Evolutionary conservation across 1,140 invertebrate genomes (phyloP), one percentile per base, ranked within the genome.

Genomic region (Nymphalis io): DNA sequence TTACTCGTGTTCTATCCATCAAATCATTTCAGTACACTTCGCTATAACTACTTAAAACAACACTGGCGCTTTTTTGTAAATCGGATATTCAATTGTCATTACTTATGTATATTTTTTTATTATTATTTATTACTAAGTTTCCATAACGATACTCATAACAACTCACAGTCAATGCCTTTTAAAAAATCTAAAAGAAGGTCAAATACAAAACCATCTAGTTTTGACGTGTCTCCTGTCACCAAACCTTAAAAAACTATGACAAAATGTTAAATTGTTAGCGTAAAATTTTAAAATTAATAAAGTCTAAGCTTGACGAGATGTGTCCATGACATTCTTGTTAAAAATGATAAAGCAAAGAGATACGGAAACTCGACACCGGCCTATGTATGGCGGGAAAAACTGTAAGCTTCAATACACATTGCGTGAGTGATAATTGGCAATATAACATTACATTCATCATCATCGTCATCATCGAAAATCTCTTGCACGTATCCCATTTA

Each of bases 371-470:
- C 55, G 68, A 75, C 72, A 70, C 65, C 71, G 57, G 70, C 68
- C 70, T 69, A 70, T 71, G 75, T 68, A 89, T 89, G 87, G 85
- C 80, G 78, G 79, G 73, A 71, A 87, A 83, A 78, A 75, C 79
- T 78, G 84, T 86, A 73, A 89, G 73, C 83, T 87, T 84, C 69
- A 81, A 81, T 72, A 76, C 83, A 73, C 69, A 77, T 46, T 84
- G 78, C 75, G 85, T 87, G 59, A 89, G 87, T 84, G 73, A 39
- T 12, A 4, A 10, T 46, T 33, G 4, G 10, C 6, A 33, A 33
- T 5, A 8, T 33, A 5, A 1, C 5, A 8, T 33, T 8, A 33
- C 5, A 33, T 33, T 33, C n/a, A 33, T 33, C 10, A 33, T 33
- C 27, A 33, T 33, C n/a, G n/a, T n/a, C n/a, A n/a, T n/a, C n/a